Percentiles rank a stretch among this genome's conserved stretches.
Evolutionary conservation across 2,888 invertebrate genomes (phyloP).

Genomic region (Eupithecia centaureata): DNA sequence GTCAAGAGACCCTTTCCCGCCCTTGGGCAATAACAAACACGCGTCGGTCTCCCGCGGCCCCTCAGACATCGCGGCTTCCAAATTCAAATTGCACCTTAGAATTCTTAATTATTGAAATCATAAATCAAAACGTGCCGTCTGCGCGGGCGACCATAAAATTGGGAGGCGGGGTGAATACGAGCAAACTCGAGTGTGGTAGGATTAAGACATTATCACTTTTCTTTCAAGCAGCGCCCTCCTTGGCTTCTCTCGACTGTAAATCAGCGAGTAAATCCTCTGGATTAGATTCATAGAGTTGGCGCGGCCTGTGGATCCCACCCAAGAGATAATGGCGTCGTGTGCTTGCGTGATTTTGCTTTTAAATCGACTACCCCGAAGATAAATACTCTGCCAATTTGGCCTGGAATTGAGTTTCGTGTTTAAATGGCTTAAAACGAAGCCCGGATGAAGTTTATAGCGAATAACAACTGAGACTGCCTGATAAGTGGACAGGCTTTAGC

Average conservation of each 20-base stretch:
- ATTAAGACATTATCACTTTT: constrained; percentile 88
- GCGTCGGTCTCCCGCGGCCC: constrained; percentile 76
- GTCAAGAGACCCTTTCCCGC: constrained; percentile 74
- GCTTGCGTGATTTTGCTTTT: constrained; percentile 83
- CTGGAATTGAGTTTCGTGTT: constrained; percentile 69
- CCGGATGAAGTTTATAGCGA: constrained; percentile 68
- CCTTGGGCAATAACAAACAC: constrained; percentile 80
- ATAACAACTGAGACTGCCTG: constrained; percentile 69
- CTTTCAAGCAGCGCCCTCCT: constrained; percentile 81
- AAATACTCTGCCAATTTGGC: constrained; percentile 79
- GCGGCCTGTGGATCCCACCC: constrained; percentile 78
- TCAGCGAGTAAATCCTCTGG: constrained; percentile 83
- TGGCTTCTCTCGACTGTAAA: constrained; percentile 79
- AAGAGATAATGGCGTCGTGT: constrained; percentile 81
- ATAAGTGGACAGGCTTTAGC: constrained; percentile 65
- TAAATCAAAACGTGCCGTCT: constrained; percentile 83
- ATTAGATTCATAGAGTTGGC: constrained; percentile 84
- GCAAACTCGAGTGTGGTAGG: constrained; percentile 82
- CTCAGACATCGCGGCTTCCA: constrained; percentile 70
- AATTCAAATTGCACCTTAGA: constrained; percentile 84
- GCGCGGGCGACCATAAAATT: constrained; percentile 82
- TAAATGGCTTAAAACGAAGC: constrained; percentile 71
- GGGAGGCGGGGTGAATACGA: constrained; percentile 59
- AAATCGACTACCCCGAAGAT: constrained; percentile 80
- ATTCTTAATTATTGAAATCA: constrained; percentile 85